Evolutionary conservation across 2,113 vertebrate species (phyloP).

Genomic region (Pelobates fuscus): DNA sequence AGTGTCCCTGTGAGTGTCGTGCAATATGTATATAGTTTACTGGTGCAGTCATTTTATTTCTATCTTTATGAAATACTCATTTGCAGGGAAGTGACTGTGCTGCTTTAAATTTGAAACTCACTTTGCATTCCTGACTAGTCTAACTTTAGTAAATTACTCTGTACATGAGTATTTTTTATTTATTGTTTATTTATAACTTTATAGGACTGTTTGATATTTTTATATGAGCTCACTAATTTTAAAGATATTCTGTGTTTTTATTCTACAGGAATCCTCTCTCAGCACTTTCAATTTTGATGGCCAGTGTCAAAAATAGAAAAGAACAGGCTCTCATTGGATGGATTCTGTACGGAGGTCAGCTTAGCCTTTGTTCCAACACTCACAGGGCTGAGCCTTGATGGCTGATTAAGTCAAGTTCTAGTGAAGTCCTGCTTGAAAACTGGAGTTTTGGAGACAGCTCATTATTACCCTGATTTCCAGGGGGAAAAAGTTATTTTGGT

Average conservation of each 20-base stretch:
- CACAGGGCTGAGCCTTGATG: background rate
- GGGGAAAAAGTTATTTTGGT: background rate
- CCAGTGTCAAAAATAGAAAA: background rate
- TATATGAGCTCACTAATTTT: too few relatives aligned
- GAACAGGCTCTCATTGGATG: background rate
- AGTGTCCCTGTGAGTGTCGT: conserved; percentile 68
- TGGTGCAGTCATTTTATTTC: too few relatives aligned
- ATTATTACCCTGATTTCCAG: background rate
- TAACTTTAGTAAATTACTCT: too few relatives aligned
- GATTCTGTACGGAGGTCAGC: background rate
- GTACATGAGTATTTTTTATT: too few relatives aligned
- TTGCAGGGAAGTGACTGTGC: too few relatives aligned
- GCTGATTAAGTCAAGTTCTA: background rate
- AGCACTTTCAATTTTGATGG: background rate
- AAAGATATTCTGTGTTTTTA: background rate
- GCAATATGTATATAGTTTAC: too few relatives aligned
- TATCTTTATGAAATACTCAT: too few relatives aligned
- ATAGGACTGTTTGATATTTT: too few relatives aligned
- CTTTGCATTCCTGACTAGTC: too few relatives aligned
- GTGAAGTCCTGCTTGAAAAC: background rate
- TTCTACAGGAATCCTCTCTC: background rate
- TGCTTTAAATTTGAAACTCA: too few relatives aligned
- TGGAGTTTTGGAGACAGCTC: background rate
- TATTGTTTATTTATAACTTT: too few relatives aligned
- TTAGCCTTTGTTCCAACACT: background rate